phyloP scores from a whole-genome alignment of 2,113 vertebrate genomes.

The Sakesphorus luctuosus region DNA sequence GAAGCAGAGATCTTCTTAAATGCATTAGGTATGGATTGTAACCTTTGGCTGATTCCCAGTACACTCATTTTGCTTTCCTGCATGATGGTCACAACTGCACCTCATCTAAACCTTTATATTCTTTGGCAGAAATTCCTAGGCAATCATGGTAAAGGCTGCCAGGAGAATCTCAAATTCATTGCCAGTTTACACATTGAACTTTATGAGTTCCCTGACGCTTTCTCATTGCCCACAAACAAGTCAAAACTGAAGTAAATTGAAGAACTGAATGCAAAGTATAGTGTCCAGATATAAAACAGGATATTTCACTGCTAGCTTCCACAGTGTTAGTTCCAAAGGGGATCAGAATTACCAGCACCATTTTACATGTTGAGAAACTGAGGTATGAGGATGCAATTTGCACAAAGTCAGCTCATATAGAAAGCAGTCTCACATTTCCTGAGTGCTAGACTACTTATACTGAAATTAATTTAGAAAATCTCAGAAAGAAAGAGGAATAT shows the following conservation, averaged over 20 bases:
- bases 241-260: constrained; percentile 7
- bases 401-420: background rate
- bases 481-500: background rate
- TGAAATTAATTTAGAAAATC: background rate
- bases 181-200: background rate
- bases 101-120: background rate
- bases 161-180: background rate
- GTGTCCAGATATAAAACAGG: background rate
- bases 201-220: background rate
- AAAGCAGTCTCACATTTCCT: background rate
- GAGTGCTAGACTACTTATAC: background rate
- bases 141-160: background rate
- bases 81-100: background rate
- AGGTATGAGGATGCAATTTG: background rate
- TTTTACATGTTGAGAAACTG: background rate
- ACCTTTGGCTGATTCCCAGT: background rate
- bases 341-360: background rate
- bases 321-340: background rate
- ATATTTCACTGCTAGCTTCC: background rate
- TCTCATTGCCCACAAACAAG: background rate
- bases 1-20: background rate
- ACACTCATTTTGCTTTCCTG: background rate
- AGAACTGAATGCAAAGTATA: background rate
- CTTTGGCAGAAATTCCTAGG: background rate
- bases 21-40: background rate